Evolutionary conservation across 2,888 invertebrate genomes (phyloP).

Genomic region (Drosophila neonasuta): DNA sequence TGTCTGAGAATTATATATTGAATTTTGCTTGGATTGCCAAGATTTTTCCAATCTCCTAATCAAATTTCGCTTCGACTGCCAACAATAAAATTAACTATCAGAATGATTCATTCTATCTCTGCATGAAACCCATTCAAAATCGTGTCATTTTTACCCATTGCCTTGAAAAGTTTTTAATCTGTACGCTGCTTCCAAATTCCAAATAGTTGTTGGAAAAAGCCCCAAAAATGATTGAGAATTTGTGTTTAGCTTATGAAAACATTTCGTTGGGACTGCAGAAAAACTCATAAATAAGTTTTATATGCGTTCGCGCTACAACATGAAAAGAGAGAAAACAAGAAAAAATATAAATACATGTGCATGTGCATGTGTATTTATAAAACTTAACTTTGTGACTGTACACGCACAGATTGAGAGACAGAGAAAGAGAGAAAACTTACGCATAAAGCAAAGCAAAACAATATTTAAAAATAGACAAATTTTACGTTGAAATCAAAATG

Average conservation of each 20-base stretch:
- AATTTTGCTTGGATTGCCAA: no score
- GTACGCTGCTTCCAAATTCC: no score
- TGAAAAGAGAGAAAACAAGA: conserved; percentile 24
- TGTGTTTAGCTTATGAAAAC: conserved; percentile 36
- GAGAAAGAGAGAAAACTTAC: conserved; percentile 56
- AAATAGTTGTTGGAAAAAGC: conserved; percentile 1
- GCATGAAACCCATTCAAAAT: not conserved
- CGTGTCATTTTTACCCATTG: not conserved
- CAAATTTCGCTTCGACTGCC: not conserved
- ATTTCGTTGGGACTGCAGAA: conserved; percentile 51
- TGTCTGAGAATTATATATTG: no score
- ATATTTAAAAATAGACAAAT: conserved; percentile 66
- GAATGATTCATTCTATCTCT: not conserved
- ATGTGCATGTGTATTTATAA: conserved; percentile 41
- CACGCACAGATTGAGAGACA: conserved; percentile 28
- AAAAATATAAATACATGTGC: conserved; percentile 29
- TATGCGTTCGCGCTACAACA: conserved; percentile 39
- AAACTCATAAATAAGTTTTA: conserved; percentile 77
- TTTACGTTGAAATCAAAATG: conserved; percentile 65
- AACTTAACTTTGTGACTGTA: conserved; percentile 63
- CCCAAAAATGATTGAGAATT: conserved; percentile 19
- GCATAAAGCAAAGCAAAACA: conserved; percentile 71
- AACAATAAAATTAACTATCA: not conserved
- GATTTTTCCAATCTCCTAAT: not conserved
- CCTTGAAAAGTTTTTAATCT: not conserved